These are phyloP conservation scores for Eupithecia pulchellata DNA, from an alignment of 2,888 invertebrate species.

Conservation along the genomic window DNA sequence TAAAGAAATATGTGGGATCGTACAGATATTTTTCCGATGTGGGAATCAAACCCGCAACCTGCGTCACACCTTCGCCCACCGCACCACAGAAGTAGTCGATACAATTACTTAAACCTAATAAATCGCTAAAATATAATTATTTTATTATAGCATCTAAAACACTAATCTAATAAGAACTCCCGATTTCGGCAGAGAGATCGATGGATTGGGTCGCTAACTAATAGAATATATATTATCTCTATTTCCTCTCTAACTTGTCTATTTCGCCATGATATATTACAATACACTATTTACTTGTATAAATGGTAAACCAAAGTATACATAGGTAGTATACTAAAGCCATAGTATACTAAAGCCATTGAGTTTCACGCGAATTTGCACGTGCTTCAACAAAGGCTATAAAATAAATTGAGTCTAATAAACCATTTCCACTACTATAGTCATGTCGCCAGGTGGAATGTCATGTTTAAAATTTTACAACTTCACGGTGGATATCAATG, in stretches of 20 bases:
- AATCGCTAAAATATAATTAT: too few relatives aligned
- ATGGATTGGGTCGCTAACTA: not conserved
- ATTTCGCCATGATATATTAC: not conserved
- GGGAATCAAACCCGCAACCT: too few relatives aligned
- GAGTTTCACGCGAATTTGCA: conserved; percentile 38
- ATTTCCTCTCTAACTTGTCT: not conserved
- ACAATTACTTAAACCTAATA: too few relatives aligned
- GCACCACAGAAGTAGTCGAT: too few relatives aligned
- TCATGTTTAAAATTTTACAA: conserved; percentile 34
- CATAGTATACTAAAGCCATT: not conserved
- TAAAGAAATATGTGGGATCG: too few relatives aligned
- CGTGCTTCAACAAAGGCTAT: conserved; percentile 40
- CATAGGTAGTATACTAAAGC: too few relatives aligned
- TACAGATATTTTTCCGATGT: too few relatives aligned
- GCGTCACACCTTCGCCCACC: too few relatives aligned
- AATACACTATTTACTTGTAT: too few relatives aligned
- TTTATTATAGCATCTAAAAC: too few relatives aligned
- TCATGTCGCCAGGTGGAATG: conserved; percentile 25
- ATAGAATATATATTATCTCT: not conserved
- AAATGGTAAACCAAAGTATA: too few relatives aligned
- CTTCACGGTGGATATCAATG: not conserved
- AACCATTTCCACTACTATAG: conserved; percentile 52
- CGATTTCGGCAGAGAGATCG: not conserved
- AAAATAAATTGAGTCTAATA: conserved; percentile 60
- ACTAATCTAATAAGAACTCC: too few relatives aligned